Conservation (phyloP, 1,140 invertebrate genomes). For the Magallana angulata region DNA sequence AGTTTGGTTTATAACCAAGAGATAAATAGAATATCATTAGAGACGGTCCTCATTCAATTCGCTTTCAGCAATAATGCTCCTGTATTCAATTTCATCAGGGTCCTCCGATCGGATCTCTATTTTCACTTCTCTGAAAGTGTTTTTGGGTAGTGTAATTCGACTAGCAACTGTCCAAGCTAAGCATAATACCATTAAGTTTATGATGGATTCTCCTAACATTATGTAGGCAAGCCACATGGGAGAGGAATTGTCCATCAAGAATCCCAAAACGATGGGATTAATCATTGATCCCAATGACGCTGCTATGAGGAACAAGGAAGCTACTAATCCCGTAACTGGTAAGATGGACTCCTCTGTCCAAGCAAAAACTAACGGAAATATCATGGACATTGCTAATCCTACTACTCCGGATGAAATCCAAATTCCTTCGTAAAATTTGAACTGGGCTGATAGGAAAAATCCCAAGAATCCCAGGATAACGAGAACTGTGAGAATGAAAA, state of each 20-base stretch:
- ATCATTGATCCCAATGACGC: constrained; percentile 53
- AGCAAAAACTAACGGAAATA: constrained; percentile 60
- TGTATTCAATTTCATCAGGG: background rate
- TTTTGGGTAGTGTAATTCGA: constrained; percentile 24
- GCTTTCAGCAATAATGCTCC: constrained; percentile 7
- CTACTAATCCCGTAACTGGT: constrained; percentile 55
- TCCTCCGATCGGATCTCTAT: background rate
- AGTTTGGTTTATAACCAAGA: too few species aligned
- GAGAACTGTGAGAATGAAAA: constrained; percentile 8
- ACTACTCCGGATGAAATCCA: constrained; percentile 58
- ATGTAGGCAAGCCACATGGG: constrained; percentile 61
- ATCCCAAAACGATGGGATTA: constrained; percentile 62
- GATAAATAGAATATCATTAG: background rate
- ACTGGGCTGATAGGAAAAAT: constrained; percentile 31
- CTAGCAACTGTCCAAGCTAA: constrained; percentile 18
- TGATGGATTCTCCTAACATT: constrained; percentile 54
- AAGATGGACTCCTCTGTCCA: constrained; percentile 64
- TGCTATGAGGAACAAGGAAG: constrained; percentile 59
- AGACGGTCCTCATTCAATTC: background rate
- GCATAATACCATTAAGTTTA: constrained; percentile 19
- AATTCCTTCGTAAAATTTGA: constrained; percentile 51
- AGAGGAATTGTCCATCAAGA: constrained; percentile 61
- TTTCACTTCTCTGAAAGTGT: background rate
- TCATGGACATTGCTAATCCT: constrained; percentile 62
- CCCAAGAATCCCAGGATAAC: background rate